phyloP scores from a whole-genome alignment of 2,888 invertebrate species.

The Ommatoiulus sabulosus region DNA sequence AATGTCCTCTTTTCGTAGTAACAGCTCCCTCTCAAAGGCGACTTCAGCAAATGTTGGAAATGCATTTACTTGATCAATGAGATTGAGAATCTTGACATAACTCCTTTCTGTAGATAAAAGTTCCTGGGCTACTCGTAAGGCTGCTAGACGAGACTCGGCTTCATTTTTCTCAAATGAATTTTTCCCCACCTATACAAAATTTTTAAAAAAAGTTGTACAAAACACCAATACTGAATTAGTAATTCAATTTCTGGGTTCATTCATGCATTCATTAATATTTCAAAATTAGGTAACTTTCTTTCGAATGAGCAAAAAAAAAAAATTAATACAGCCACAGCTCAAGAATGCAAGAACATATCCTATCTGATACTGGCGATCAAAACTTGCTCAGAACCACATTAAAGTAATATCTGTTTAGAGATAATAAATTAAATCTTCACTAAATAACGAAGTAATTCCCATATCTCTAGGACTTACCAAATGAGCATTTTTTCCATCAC shows the following conservation, averaged over 20 bases:
- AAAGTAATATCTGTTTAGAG: no score
- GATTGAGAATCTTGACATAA: constrained; percentile 73
- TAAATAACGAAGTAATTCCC: not conserved
- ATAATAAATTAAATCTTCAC: no score
- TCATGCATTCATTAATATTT: no score
- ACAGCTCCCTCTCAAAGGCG: not conserved
- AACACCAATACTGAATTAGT: not conserved
- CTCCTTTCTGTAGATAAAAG: constrained; percentile 74
- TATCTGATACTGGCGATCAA: no score
- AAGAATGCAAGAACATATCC: no score
- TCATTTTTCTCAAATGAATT: constrained; percentile 47
- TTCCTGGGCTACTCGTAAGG: constrained; percentile 72
- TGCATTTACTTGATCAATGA: constrained; percentile 73
- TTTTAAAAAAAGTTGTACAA: not conserved
- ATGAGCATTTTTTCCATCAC: constrained; percentile 23
- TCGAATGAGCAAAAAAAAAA: no score
- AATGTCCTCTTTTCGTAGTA: not conserved
- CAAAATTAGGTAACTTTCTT: no score
- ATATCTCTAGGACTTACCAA: not conserved
- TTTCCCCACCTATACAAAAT: not conserved
- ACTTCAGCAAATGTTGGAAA: not conserved
- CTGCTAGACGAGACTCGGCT: not conserved
- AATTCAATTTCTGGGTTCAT: not conserved
- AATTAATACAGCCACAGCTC: not conserved
- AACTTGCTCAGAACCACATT: no score